Evolutionary conservation across 1,140 invertebrate species (phyloP), one percentile per base, ranked within the genome.

Genomic region (Drosophila lacertosa): DNA sequence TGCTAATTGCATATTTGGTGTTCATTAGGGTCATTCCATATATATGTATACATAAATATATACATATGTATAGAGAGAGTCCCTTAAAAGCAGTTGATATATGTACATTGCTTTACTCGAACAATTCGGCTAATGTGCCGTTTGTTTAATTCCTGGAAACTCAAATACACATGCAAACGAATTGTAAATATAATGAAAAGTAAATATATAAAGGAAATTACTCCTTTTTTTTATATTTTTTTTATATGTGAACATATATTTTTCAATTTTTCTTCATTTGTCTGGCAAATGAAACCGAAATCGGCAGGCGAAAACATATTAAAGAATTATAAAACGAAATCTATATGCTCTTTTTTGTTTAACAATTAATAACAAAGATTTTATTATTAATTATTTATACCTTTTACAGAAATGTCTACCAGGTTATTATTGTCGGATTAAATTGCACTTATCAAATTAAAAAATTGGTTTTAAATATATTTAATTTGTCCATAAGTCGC

Each of bases 1-100:
- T 69, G 72, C 78, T 78, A 78, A 81, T 81, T 81, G 78, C 78
- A 81, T 81, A 78, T 81, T 81, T 81, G 75, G 72, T 81, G 78
- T 81, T 81, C 78, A 81, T 81, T 81, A 76, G 64, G 71, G 60
- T 70, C 59, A 81, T 72, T 40, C 44, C 2, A 24, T 20, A 26
- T 29, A 26, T 26, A 26, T 4, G 7, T 26, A 26, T 7, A 22
- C 1, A 26, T 26, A 26, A 0, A 26, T 26, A 26, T 22, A 22
- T 22, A 22, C 20, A 22, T 22, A 22, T 6, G 24, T 15, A 55
- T 33, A 57, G 60, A 45, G 33, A 29, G 32, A 39, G 55, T 29
- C 37, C 29, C 37, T 29, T 26, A 35, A 44, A 20, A 11, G 6
- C 37, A 50, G 50, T 40, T 13, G 9, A 40, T 33, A 62, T 32